Percentiles rank a stretch among this genome's conserved stretches.
Evolutionary conservation across 2,888 invertebrate species (phyloP).

Genomic region (Aethes cnicana): DNA sequence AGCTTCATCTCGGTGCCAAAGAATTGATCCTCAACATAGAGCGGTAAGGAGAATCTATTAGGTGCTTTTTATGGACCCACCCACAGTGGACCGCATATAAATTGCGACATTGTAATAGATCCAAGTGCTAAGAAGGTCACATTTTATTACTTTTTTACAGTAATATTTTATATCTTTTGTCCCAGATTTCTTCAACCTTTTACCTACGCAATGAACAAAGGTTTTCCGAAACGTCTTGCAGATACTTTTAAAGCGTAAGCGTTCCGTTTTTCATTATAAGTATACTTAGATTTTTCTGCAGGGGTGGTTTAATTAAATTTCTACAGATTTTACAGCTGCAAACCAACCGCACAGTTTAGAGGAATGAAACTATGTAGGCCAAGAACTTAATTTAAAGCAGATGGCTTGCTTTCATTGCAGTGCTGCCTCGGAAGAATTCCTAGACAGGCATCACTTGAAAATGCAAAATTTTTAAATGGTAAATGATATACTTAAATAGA

Average conservation of each 20-base stretch:
- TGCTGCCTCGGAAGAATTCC: no score
- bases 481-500: no score
- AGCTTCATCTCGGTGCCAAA: slow-evolving; percentile 45
- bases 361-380: no score
- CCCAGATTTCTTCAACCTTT: not conserved
- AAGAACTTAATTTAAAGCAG: no score
- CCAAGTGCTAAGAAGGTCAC: slow-evolving; percentile 5
- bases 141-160: slow-evolving; percentile 12
- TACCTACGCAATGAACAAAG: not conserved
- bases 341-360: no score
- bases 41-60: slow-evolving; percentile 40
- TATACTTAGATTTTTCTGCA: no score
- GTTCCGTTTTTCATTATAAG: no score
- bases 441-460: no score
- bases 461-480: no score
- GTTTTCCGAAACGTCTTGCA: not conserved
- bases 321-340: no score
- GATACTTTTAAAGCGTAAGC: not conserved
- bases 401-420: no score
- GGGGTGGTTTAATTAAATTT: no score
- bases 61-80: slow-evolving; percentile 39
- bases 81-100: slow-evolving; percentile 27
- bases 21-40: slow-evolving; percentile 50
- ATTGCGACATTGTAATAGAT: slow-evolving; percentile 27
- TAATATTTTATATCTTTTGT: slow-evolving; percentile 1